Conservation (phyloP, 2,113 vertebrate genomes). For the Cololabis saira region DNA sequence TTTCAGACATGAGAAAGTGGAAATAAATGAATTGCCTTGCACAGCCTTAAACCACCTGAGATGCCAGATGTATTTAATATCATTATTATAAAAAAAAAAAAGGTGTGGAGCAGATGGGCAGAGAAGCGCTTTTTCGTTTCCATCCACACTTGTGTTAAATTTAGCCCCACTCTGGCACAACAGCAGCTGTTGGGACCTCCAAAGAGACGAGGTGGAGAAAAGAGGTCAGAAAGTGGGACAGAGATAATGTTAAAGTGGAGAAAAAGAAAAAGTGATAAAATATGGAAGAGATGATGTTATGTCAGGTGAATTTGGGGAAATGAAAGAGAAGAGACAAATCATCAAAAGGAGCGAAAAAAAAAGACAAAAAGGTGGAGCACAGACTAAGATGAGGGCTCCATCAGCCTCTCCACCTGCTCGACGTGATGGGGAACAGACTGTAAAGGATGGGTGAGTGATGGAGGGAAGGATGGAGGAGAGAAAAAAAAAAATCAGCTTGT, state of each 20-base stretch:
- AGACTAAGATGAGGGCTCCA: constrained; percentile 21
- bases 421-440: constrained; percentile 38
- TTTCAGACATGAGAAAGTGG: not conserved
- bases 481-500: constrained; percentile 41
- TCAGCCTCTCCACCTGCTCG: constrained; percentile 21
- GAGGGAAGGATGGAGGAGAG: constrained; percentile 50
- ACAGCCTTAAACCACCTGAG: constrained; percentile 33
- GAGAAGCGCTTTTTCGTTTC: constrained; percentile 46
- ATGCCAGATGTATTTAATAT: not conserved
- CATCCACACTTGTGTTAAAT: constrained; percentile 71
- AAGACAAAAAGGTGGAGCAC: constrained; percentile 3
- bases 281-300: constrained; percentile 1
- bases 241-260: too few relatives aligned
- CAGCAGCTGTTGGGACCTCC: constrained; percentile 70
- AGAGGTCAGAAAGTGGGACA: constrained; percentile 7
- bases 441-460: constrained; percentile 57
- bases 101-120: constrained; percentile 60
- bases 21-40: constrained; percentile 8
- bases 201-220: constrained; percentile 40
- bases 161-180: constrained; percentile 63
- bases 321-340: constrained; percentile 20
- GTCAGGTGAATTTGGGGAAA: not conserved
- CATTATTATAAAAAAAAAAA: constrained; percentile 4
- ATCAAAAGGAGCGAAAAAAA: not conserved
- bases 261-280: constrained; percentile 23